Evolutionary conservation across 1,140 invertebrate species (phyloP).

Genomic region (Tribolium madens): DNA sequence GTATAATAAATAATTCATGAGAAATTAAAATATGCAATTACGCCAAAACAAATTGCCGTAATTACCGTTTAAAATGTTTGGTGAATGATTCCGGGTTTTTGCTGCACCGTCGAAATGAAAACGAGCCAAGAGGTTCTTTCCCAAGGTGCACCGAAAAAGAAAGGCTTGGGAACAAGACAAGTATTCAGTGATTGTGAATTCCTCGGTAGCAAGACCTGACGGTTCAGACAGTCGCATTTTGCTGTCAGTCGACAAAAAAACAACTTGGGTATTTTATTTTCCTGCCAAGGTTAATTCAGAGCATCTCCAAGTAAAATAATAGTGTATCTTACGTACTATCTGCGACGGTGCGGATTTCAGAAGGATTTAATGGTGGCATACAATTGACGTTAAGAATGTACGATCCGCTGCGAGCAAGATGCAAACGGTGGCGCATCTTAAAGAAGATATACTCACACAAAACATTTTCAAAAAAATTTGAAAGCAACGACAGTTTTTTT

Average conservation of each 20-base stretch:
- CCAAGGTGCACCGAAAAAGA: constrained; percentile 48
- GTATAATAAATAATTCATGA: constrained; percentile 15
- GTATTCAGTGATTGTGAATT: constrained; percentile 63
- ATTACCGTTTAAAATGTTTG: constrained; percentile 38
- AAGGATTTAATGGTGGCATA: constrained; percentile 62
- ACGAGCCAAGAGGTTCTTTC: constrained; percentile 46
- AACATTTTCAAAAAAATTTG: no score
- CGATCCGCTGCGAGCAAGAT: background rate
- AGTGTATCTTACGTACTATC: constrained; percentile 60
- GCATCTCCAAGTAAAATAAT: constrained; percentile 61
- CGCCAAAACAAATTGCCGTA: constrained; percentile 20
- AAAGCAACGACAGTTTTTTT: no score
- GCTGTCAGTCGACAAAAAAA: constrained; percentile 59
- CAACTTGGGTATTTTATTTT: constrained; percentile 60
- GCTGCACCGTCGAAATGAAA: constrained; percentile 43
- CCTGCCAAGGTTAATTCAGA: constrained; percentile 63
- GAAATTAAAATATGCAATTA: constrained; percentile 34
- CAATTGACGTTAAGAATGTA: constrained; percentile 56
- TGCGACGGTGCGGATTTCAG: constrained; percentile 57
- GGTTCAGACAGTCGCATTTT: constrained; percentile 62
- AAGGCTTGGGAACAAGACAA: constrained; percentile 54
- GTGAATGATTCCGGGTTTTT: constrained; percentile 26
- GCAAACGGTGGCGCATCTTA: constrained; percentile 22
- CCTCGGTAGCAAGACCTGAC: constrained; percentile 51
- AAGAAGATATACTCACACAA: constrained; percentile 36